Percentiles rank a stretch among this genome's conserved stretches.
Conservation (phyloP, 2,888 invertebrate species). For the Deilephila elpenor region DNA sequence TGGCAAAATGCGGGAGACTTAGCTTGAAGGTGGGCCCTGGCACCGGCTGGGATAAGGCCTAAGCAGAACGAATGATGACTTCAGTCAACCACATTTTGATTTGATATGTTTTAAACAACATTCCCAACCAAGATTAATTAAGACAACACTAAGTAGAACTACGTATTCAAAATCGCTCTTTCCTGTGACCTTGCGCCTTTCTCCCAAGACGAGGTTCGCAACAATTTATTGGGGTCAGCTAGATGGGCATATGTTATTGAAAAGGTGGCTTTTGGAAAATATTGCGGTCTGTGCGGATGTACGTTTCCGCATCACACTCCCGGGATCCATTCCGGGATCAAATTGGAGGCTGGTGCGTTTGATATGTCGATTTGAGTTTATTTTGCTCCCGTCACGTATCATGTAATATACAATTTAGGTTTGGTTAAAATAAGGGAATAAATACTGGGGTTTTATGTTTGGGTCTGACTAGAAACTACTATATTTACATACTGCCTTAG, state of each 20-base stretch:
- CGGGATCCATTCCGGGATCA: constrained; percentile 54
- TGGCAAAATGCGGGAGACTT: too few species aligned
- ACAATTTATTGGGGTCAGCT: constrained; percentile 46
- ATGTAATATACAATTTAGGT: not conserved
- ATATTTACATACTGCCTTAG: too few species aligned
- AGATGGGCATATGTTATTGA: constrained; percentile 42
- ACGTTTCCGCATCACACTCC: constrained; percentile 50
- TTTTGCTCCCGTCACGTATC: not conserved
- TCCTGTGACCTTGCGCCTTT: not conserved
- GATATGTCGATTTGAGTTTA: not conserved
- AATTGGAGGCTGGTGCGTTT: constrained; percentile 15
- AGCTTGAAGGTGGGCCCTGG: too few species aligned
- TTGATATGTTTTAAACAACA: too few species aligned
- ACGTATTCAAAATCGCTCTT: not conserved
- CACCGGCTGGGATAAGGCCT: too few species aligned
- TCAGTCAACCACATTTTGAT: too few species aligned
- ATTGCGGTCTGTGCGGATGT: constrained; percentile 48
- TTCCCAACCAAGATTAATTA: not conserved
- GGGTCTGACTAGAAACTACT: not conserved
- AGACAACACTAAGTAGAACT: not conserved
- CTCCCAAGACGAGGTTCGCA: constrained; percentile 35
- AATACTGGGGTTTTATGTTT: not conserved
- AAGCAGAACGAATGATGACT: too few species aligned
- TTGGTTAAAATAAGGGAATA: not conserved
- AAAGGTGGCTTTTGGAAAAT: constrained; percentile 43